phyloP scores from a whole-genome alignment of 2,797 vertebrate genomes.

The Synanceia verrucosa region DNA sequence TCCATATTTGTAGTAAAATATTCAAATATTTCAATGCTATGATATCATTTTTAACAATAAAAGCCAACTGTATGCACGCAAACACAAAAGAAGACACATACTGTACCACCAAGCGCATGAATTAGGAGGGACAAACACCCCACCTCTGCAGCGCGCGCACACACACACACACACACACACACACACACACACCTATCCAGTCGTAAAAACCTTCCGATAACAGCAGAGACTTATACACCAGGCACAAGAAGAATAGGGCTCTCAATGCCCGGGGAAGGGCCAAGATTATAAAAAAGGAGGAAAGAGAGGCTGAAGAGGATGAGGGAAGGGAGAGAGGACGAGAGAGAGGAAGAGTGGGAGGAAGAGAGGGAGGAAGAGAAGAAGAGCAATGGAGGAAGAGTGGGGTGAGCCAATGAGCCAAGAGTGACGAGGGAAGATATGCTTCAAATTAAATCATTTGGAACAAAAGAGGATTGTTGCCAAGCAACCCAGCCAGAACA shows the following conservation, averaged over 20 bases:
- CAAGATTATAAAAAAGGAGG: conserved; percentile 35
- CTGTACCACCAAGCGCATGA: background rate
- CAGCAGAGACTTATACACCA: conserved; percentile 45
- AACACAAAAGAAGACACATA: background rate
- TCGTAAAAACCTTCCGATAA: conserved; percentile 57
- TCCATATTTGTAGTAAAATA: background rate
- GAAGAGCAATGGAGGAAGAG: background rate
- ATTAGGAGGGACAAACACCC: background rate
- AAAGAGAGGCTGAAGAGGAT: conserved; percentile 28
- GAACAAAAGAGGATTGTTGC: conserved; percentile 83
- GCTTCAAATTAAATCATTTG: conserved; percentile 84
- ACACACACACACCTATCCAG: conserved; percentile 30
- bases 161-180: conserved; percentile 27
- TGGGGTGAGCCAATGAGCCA: conserved; percentile 51
- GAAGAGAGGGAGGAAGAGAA: background rate
- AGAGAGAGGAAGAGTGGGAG: background rate
- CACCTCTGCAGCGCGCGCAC: background rate
- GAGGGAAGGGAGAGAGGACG: conserved; percentile 2
- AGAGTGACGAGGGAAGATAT: conserved; percentile 70
- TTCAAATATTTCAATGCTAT: background rate
- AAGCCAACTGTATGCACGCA: background rate
- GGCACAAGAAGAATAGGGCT: conserved; percentile 38
- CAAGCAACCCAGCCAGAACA: conserved; percentile 79
- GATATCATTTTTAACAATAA: background rate
- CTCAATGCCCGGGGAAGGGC: conserved; percentile 27